Base-by-base conservation (phyloP, 2,888 invertebrate species). In the Thereva unica region DNA sequence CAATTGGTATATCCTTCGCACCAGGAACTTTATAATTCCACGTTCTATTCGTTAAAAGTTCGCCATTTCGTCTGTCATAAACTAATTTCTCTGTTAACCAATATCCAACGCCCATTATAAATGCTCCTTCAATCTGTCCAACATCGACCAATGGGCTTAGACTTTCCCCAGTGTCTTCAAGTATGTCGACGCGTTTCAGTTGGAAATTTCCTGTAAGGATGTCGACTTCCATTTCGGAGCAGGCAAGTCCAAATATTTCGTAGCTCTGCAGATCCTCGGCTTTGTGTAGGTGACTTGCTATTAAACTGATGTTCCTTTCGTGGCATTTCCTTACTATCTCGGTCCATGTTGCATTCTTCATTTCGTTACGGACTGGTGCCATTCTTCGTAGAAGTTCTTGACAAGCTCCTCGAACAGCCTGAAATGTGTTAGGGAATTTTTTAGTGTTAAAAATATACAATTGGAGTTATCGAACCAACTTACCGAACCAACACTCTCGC, bases 21-120 rank as follows among this genome's bases (percentile, higher is more conserved):
- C 90, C 89, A 0, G 91, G 91, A 2, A 88, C 86, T 73, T 90
- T 90, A 74, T 92, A 92, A 57, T 85, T 89, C 93, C 93, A 94
- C 2, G 93, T 92, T 57, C 91, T 85, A 73, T 89, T 86, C 1
- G 92, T 92, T 5, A 89, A 82, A 4, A 91, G 77, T 72, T 84
- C 83, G 0, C 92, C 93, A 4, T 85, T 87, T 6, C 81, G 75
- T 4, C 83, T 79, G 71, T 89, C 86, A 68, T 85, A 88, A 0
- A 87, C 78, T 23, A 89, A 75, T 71, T 90, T 86, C 75, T 94
- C 93, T 0, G 84, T 85, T 0, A 90, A 88, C 85, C 88, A 91
- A 73, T 89, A 90, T 2, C 94, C 94, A 6, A 84, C 78, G 44
- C 84, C 91, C 90, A 91, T 91, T 0, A 90, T 81, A 71, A 91